phyloP scores from a whole-genome alignment of 2,888 invertebrate genomes.

The Drosophila greeni region DNA sequence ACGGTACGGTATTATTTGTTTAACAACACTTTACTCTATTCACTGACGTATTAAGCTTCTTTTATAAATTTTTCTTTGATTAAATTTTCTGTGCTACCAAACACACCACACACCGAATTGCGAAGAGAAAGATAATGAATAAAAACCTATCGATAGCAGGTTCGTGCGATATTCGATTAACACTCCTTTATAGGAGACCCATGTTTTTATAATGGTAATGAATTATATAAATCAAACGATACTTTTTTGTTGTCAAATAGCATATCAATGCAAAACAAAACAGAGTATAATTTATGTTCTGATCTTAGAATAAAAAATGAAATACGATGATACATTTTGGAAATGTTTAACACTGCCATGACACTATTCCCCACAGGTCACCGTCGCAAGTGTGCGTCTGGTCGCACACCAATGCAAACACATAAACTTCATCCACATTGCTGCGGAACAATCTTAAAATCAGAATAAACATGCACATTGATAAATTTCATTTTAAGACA shows the following conservation, averaged over 20 bases:
- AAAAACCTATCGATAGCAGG: constrained; percentile 33
- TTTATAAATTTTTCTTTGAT: constrained; percentile 54
- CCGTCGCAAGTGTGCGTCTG: constrained; percentile 33
- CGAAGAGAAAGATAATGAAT: constrained; percentile 48
- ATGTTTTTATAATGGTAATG: neutral
- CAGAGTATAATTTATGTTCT: too few relatives aligned
- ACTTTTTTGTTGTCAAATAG: too few relatives aligned
- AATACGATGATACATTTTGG: constrained; percentile 6
- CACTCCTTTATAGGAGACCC: neutral
- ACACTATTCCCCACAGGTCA: constrained; percentile 38
- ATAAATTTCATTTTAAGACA: constrained; percentile 19
- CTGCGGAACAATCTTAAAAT: constrained; percentile 39
- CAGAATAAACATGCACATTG: constrained; percentile 1
- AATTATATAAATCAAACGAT: neutral
- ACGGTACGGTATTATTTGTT: constrained; percentile 8
- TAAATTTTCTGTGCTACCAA: constrained; percentile 63
- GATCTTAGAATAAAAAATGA: neutral
- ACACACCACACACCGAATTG: constrained; percentile 49
- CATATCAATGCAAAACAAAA: too few relatives aligned
- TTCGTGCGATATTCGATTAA: constrained; percentile 16
- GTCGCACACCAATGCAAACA: constrained; percentile 53
- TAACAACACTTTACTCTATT: constrained; percentile 54
- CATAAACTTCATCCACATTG: constrained; percentile 54
- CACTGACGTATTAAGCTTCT: constrained; percentile 53
- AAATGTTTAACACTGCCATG: constrained; percentile 28